Evolutionary conservation across 2,888 invertebrate genomes (phyloP).

Genomic region (Desoria tigrina): DNA sequence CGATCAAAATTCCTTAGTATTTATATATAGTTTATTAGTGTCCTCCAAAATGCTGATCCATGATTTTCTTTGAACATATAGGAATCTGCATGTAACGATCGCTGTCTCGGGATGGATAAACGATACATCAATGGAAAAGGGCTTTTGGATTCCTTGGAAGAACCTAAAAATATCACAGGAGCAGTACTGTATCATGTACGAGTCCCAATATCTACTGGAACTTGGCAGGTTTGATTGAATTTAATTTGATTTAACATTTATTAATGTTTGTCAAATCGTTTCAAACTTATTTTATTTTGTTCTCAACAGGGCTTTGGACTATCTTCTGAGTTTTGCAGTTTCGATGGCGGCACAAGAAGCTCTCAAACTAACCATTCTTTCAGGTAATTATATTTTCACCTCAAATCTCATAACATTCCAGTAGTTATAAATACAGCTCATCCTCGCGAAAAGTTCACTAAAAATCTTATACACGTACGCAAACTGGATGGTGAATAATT

Average conservation of each 20-base stretch:
- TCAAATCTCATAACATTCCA: neutral
- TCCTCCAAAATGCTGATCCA: neutral
- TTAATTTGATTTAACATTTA: too few species aligned
- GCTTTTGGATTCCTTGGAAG: constrained; percentile 63
- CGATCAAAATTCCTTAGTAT: neutral
- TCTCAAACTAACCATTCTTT: constrained; percentile 66
- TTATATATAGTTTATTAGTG: too few species aligned
- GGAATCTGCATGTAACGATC: constrained; percentile 64
- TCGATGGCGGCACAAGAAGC: constrained; percentile 66
- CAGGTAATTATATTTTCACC: constrained; percentile 59
- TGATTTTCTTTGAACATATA: constrained; percentile 26
- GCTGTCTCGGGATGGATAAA: constrained; percentile 68
- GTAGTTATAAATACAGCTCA: too few species aligned
- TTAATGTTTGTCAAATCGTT: too few species aligned
- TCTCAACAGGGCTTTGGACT: constrained; percentile 67
- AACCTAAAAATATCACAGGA: constrained; percentile 63
- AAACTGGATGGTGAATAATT: too few species aligned
- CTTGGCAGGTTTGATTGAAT: too few species aligned
- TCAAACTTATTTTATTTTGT: too few species aligned
- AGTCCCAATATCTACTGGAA: constrained; percentile 64
- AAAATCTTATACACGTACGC: too few species aligned
- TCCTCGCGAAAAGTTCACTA: constrained; percentile 13
- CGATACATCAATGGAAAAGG: constrained; percentile 58
- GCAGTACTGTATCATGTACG: constrained; percentile 67
- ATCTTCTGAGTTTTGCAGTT: constrained; percentile 63